Evolutionary conservation across 2,797 vertebrate genomes (phyloP), one percentile per base, ranked within the genome.

Genomic region (Lacerta agilis): DNA sequence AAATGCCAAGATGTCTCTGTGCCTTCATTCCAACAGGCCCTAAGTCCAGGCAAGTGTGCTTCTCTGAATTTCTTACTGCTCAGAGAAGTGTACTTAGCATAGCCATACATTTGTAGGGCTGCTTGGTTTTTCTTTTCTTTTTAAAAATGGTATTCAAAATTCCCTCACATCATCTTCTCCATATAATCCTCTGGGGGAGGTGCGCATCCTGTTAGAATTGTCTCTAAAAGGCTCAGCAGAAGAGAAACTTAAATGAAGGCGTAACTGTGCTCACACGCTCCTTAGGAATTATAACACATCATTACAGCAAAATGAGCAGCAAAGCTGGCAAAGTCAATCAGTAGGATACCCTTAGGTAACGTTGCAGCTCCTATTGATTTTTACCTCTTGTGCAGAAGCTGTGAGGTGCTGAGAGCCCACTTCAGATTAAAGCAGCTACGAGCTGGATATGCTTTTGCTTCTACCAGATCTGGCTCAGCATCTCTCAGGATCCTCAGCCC

Each of bases 241-340:
- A 64, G 69, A 64, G 89, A 90, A 90, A 89, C 87, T 94, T 86
- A 83, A 93, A 86, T 81, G 87, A 87, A 86, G 38, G 90, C 94
- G 91, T 79, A 82, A 92, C 55, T 5, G 7, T 79, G 86, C 17
- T 86, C 41, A 9, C 83, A 79, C 66, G 87, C 85, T 90, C 86
- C 87, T 94, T 87, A 91, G 89, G 89, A 93, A 90, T 91, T 76
- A 88, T 1, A 94, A 80, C 87, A 92, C 90, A 94, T 92, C 23
- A 66, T 85, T 93, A 86, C 49, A 87, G 78, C 82, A 84, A 67
- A 88, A 86, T 41, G 85, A 92, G 83, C 23, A 92, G 36, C 88
- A 88, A 95, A 92, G 83, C 94, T 87, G 76, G 90, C 94, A 88
- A 91, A 86, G 77, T 92, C 91, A 88, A 83, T 84, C 93, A 93